A percentile compares a stretch with the other conserved stretches of the same genome.
phyloP scores from a whole-genome alignment of 64 coral and sea anemone genomes.

The Pachyseris speciosa region DNA sequence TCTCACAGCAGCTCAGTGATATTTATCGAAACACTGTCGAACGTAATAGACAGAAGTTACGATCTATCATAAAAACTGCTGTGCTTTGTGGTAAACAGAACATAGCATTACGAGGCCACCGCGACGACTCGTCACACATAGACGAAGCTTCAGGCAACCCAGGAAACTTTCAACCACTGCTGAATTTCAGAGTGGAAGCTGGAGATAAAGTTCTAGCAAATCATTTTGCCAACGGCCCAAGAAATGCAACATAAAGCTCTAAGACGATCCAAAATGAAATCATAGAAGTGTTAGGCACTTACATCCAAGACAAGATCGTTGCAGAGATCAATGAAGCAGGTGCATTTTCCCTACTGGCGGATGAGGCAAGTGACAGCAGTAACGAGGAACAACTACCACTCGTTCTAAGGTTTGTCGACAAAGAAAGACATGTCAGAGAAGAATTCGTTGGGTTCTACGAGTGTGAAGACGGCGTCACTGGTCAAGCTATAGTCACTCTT shows the following conservation, averaged over 20 bases:
- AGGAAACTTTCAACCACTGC: constrained; percentile 85
- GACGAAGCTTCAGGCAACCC: constrained; percentile 75
- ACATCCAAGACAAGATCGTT: constrained; percentile 74
- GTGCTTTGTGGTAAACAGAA: constrained; percentile 69
- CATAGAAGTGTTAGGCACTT: constrained; percentile 70
- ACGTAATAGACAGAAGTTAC: constrained; percentile 80
- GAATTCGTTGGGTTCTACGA: constrained; percentile 53
- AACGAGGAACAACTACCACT: constrained; percentile 73
- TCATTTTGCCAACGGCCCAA: constrained; percentile 72
- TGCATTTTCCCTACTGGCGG: constrained; percentile 79
- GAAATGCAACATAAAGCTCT: constrained; percentile 73
- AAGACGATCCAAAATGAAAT: constrained; percentile 82
- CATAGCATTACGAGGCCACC: constrained; percentile 47
- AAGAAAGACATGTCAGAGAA: constrained; percentile 55
- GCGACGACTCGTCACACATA: constrained; percentile 78
- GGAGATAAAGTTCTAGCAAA: constrained; percentile 75
- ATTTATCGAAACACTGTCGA: constrained; percentile 74
- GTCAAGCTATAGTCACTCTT: constrained; percentile 49
- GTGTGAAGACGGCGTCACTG: constrained; percentile 24
- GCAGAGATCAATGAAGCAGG: constrained; percentile 74
- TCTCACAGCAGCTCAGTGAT: constrained; percentile 71
- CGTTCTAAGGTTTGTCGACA: constrained; percentile 57
- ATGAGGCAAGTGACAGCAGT: constrained; percentile 75
- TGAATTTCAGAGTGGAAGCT: constrained; percentile 81
- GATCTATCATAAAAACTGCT: constrained; percentile 81